phyloP scores from a whole-genome alignment of 2,797 vertebrate species.

The Hemitrygon akajei region DNA sequence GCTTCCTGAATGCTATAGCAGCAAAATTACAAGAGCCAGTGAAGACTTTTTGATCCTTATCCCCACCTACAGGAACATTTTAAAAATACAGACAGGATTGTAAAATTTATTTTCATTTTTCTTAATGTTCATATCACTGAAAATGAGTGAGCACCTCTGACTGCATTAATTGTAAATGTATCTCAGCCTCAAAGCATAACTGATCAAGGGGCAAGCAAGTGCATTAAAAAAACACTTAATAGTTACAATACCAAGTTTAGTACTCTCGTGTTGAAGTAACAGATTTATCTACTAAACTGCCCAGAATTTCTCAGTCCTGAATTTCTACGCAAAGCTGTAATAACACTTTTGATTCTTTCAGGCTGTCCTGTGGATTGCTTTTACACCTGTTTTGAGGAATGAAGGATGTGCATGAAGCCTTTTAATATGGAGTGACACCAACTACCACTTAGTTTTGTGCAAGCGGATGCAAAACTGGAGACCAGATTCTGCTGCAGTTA shows the following conservation, averaged over 20 bases:
- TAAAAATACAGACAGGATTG: constrained; percentile 5
- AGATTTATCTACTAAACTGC: too few relatives aligned
- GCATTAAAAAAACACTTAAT: neutral
- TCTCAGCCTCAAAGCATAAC: neutral
- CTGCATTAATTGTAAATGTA: neutral
- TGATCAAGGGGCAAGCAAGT: neutral
- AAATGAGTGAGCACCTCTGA: neutral
- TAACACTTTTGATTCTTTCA: too few relatives aligned
- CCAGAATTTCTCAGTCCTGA: too few relatives aligned
- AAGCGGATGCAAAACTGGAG: too few relatives aligned
- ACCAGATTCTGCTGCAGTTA: too few relatives aligned
- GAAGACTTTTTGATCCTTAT: neutral
- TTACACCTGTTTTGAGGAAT: too few relatives aligned
- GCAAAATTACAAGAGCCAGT: neutral
- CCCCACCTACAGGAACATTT: constrained; percentile 18
- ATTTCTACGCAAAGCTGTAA: too few relatives aligned
- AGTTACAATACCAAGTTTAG: neutral
- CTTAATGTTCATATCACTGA: neutral
- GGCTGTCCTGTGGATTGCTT: too few relatives aligned
- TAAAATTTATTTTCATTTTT: neutral
- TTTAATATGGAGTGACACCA: neutral
- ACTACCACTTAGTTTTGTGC: too few relatives aligned
- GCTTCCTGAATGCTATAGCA: neutral
- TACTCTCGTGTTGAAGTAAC: neutral
- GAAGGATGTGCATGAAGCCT: too few relatives aligned